Base-by-base conservation (phyloP, 2,888 invertebrate genomes). In the Eupeodes luniger region DNA sequence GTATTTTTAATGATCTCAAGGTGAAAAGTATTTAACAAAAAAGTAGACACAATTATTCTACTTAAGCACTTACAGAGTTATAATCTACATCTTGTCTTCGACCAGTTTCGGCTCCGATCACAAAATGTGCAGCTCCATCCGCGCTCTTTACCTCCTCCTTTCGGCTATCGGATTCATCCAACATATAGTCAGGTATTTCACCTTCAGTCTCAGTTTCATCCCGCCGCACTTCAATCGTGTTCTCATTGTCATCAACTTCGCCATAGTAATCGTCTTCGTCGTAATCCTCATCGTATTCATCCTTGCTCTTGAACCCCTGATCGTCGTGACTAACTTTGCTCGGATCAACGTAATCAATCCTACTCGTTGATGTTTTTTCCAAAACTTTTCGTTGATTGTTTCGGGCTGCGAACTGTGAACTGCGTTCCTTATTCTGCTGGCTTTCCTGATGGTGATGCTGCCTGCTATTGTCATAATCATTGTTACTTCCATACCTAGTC, bases 201-300 rank as follows among this genome's bases (percentile, higher is more conserved):
- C 9, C 44, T 5, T 34, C 75, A 53, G 49, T 14, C n/a, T 64
- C 19, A 47, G 5, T n/a, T 9, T 72, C 40, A 14, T 36, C 62
- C 14, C 34, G 36, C 14, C 9, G 34, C 55, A 49, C 66, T 11
- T 67, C 61, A 67, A 85, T 51, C 55, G 36, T 77, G 19, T 81
- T 81, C n/a, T 40, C 76, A 70, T 61, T 76, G 70, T 70, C 85
- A 5, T 81, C 76, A 55, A 49, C 11, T 19, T 81, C 81, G 49
- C 40, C 81, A 12, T 72, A 40, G 16, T 85, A 61, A 51, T 81
- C 76, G 49, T 70, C 36, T 69, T 49, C 64, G 57, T 85, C 81
- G 78, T 81, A 81, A 55, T 85, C 77, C 14, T 85, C 84, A n/a
- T 70, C 55, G 53, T 79, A 78, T 74, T 80, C 80, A 19, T 69